These are phyloP conservation scores for Chrysogorgia sp. DNA, from an alignment of 92 coral and sea anemone species.

Conservation along the genomic window DNA sequence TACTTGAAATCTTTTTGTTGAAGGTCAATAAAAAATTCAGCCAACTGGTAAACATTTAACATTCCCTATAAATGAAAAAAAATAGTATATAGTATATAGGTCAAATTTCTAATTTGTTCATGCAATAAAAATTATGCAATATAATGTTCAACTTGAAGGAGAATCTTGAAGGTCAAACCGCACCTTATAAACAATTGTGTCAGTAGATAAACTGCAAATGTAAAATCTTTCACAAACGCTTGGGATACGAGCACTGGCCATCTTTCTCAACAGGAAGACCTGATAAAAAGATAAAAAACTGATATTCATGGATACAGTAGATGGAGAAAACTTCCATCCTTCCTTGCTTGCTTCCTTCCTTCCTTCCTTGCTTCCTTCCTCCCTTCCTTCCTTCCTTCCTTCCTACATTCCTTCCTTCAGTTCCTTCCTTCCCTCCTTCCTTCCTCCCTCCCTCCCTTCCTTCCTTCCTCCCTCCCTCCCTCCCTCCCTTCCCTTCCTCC, in stretches of 20 bases:
- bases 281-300: slow-evolving; percentile 16
- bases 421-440: too few relatives aligned
- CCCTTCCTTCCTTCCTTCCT: too few relatives aligned
- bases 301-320: neutral
- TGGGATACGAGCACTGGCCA: slow-evolving; percentile 74
- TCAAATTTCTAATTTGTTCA: neutral
- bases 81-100: slow-evolving; percentile 24
- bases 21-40: slow-evolving; percentile 75
- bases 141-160: too few relatives aligned
- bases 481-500: too few relatives aligned
- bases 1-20: slow-evolving; percentile 81
- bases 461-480: too few relatives aligned
- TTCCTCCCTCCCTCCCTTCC: too few relatives aligned
- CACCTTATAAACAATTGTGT: slow-evolving; percentile 90
- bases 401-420: too few relatives aligned
- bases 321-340: neutral
- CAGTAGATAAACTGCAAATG: slow-evolving; percentile 89
- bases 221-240: slow-evolving; percentile 85
- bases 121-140: neutral
- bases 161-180: neutral
- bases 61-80: slow-evolving; percentile 68
- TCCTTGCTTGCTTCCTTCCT: too few relatives aligned
- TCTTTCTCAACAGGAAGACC: slow-evolving; percentile 83
- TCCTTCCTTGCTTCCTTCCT: too few relatives aligned
- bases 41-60: slow-evolving; percentile 81